Conservation (phyloP, 2,888 invertebrate genomes). For the Thera obeliscata region DNA sequence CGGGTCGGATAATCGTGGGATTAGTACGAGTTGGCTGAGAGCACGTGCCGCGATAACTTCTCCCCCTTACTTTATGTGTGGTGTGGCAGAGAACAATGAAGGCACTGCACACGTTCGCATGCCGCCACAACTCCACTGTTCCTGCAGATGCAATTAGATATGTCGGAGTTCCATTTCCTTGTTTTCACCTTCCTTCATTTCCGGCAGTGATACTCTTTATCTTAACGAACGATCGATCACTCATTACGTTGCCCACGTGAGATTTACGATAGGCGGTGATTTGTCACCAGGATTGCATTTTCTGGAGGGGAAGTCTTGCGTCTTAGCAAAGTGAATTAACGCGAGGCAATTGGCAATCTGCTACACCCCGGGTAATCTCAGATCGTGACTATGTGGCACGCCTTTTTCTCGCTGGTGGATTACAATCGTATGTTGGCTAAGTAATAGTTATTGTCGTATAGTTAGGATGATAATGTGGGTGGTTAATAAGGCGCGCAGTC, state of each 20-base stretch:
- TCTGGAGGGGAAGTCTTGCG: conserved; percentile 47
- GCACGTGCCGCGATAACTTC: conserved; percentile 71
- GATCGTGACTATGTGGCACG: conserved; percentile 48
- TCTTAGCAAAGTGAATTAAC: conserved; percentile 50
- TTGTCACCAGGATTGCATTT: conserved; percentile 56
- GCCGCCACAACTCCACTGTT: conserved; percentile 53
- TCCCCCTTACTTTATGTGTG: conserved; percentile 35
- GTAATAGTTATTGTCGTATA: conserved; percentile 25
- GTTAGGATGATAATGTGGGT: conserved; percentile 31
- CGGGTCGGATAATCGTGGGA: conserved; percentile 76
- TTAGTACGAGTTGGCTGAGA: conserved; percentile 60
- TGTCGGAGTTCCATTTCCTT: conserved; percentile 59
- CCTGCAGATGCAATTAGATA: conserved; percentile 66
- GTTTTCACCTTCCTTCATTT: conserved; percentile 57
- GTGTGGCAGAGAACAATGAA: conserved; percentile 58
- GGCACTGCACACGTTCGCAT: conserved; percentile 53
- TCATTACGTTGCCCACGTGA: conserved; percentile 46
- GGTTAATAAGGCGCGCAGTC: conserved; percentile 49
- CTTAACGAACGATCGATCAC: conserved; percentile 58
- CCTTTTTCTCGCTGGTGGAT: conserved; percentile 48
- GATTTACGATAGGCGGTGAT: conserved; percentile 50
- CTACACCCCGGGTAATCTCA: conserved; percentile 48
- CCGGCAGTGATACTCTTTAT: conserved; percentile 63
- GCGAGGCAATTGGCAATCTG: conserved; percentile 53
- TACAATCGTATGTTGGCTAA: conserved; percentile 46